A percentile compares a stretch with the other conserved stretches of the same genome.
Evolutionary conservation across 30 jellyfish, hydroid and myxozoan genomes (phyloP).

Genomic region (Pelagia noctiluca): DNA sequence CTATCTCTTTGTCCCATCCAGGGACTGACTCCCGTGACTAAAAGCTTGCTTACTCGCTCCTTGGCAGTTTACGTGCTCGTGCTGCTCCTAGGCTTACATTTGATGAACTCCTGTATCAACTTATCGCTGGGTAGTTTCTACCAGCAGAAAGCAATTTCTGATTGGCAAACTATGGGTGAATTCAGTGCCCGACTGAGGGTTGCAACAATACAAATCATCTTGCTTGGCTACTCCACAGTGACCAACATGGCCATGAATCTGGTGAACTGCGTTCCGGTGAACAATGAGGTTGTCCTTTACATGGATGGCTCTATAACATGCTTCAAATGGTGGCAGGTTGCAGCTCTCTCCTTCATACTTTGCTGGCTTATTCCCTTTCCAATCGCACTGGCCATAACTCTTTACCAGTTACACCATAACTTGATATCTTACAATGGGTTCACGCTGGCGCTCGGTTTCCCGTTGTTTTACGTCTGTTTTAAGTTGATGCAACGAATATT

Average conservation of each 20-base stretch:
- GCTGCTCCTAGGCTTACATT: constrained; percentile 58
- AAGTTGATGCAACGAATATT: too few relatives aligned
- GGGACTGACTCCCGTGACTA: constrained; percentile 83
- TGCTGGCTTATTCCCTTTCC: constrained; percentile 96
- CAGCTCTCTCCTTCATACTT: constrained; percentile 45
- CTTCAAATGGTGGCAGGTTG: constrained; percentile 88
- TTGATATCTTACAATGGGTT: constrained; percentile 61
- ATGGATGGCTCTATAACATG: constrained; percentile 93
- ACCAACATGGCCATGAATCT: constrained; percentile 74
- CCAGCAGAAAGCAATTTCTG: not conserved
- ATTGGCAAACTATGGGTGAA: not conserved
- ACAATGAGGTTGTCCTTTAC: constrained; percentile 65
- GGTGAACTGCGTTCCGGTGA: constrained; percentile 86
- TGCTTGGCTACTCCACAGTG: constrained; percentile 89
- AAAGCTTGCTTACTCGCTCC: constrained; percentile 76
- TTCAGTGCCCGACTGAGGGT: constrained; percentile 88
- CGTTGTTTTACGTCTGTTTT: constrained; percentile 57
- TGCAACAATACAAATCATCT: constrained; percentile 82
- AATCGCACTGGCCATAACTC: constrained; percentile 66
- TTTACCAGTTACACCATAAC: constrained; percentile 40
- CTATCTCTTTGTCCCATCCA: constrained; percentile 80
- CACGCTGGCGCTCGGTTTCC: constrained; percentile 75
- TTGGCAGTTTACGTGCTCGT: constrained; percentile 79
- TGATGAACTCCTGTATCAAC: not conserved
- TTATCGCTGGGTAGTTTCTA: not conserved